Percentiles rank a stretch among this genome's conserved stretches.
phyloP scores from a whole-genome alignment of 2,888 invertebrate species.

The Ophion ventricosus region DNA sequence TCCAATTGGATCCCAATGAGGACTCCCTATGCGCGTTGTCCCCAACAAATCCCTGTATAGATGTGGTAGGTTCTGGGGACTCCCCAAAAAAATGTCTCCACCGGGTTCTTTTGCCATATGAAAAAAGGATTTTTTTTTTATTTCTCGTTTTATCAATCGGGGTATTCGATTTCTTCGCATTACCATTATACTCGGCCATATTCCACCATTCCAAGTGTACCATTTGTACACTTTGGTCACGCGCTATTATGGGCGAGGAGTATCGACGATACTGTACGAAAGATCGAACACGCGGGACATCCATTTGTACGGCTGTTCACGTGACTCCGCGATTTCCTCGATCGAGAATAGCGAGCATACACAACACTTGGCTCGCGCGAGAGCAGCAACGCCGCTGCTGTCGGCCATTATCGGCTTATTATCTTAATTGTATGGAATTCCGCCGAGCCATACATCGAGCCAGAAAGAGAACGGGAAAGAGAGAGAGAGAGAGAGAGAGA shows the following conservation, averaged over 20 bases:
- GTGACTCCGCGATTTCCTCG: conserved; percentile 66
- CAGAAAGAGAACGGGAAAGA: conserved; percentile 63
- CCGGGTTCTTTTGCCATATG: too few relatives aligned
- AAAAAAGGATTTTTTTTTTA: too few relatives aligned
- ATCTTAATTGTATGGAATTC: conserved; percentile 70
- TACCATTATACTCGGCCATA: too few relatives aligned
- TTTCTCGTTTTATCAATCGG: too few relatives aligned
- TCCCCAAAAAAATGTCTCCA: too few relatives aligned
- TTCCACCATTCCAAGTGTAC: too few relatives aligned
- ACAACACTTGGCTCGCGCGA: conserved; percentile 64
- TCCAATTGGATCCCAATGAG: too few relatives aligned
- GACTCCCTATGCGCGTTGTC: too few relatives aligned
- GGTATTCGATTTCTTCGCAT: too few relatives aligned
- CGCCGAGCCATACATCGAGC: conserved; percentile 59
- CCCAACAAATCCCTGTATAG: too few relatives aligned
- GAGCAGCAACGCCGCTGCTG: conserved; percentile 58
- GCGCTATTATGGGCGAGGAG: too few relatives aligned
- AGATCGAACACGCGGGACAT: conserved; percentile 4
- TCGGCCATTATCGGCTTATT: conserved; percentile 69
- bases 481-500: conserved; percentile 57
- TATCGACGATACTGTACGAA: not conserved
- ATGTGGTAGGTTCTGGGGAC: too few relatives aligned
- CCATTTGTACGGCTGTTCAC: conserved; percentile 54
- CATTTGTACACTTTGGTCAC: not conserved
- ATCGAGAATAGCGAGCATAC: conserved; percentile 63